These are phyloP conservation scores for Diplogasteroides magnus DNA, from an alignment of 1,140 invertebrate species.

Conservation along the genomic window DNA sequence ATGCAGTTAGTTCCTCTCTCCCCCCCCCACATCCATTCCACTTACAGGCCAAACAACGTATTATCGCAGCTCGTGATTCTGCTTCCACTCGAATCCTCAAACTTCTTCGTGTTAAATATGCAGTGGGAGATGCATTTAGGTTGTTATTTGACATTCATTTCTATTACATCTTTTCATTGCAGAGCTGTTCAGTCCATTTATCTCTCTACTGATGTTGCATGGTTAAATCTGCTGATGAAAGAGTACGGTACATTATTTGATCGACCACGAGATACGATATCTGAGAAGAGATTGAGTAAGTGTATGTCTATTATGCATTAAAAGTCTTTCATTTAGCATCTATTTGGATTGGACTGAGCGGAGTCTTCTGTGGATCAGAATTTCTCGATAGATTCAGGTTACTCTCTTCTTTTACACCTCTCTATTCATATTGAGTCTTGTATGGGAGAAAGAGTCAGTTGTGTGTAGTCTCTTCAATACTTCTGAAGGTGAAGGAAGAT, in stretches of 20 bases:
- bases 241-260: neutral
- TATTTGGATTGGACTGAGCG: no score
- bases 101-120: neutral
- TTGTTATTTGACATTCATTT: neutral
- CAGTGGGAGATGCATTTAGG: neutral
- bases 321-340: no score
- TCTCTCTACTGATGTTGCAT: neutral
- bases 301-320: no score
- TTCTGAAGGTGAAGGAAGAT: no score
- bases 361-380: no score
- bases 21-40: no score
- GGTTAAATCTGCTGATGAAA: neutral
- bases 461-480: no score
- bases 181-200: neutral
- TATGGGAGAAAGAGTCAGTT: no score
- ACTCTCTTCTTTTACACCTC: no score
- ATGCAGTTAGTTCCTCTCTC: no score
- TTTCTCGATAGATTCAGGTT: no score
- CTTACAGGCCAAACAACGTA: neutral
- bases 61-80: neutral
- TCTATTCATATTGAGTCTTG: no score
- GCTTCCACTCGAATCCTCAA: neutral
- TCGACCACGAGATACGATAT: neutral
- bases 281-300: neutral
- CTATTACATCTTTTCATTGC: neutral